Base-by-base conservation (phyloP, 2,888 invertebrate genomes). In the Rhagophthalmus giganteus region DNA sequence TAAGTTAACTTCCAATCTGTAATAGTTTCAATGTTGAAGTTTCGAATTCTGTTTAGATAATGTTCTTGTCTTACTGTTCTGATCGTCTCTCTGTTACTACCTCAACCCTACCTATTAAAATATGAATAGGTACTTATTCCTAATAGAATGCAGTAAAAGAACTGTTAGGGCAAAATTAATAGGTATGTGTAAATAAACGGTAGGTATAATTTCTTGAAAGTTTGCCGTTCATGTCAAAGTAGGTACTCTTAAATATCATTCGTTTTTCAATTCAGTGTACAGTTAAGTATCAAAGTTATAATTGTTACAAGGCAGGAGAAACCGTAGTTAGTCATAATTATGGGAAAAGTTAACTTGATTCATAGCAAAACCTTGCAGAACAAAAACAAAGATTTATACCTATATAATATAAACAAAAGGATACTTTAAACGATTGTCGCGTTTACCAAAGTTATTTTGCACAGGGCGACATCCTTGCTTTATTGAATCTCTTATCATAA, bases 401-500 rank as follows among this genome's bases (percentile, higher is more conserved):
- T n/a, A n/a, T n/a, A n/a, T n/a, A n/a, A n/a, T n/a, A 37, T 32
- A 37, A 51, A 54, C 33, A 50, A 54, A 54, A 46, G 37, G 32
- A 54, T 45, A 50, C 34, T 46, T 54, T 20, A 50, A 54, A 54
- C 50, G 50, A 46, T 46, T 44, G 42, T 28, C 50, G 41, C 46
- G 44, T 55, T 44, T 52, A 52, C 44, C 39, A 47, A 52, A 52
- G 44, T 55, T 52, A 55, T 55, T 52, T 37, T 52, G 45, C 40
- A 55, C n/a, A 52, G 47, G 52, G 48, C 42, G 44, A 50, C 46
- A 54, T 53, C 46, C 41, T 60, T 63, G 65, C 62, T 65, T 69
- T 70, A 69, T 69, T 67, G 68, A 67, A 68, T 67, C 64, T 64
- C 67, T 65, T 68, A 67, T 68, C 68, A 61, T 69, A 70, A 70